phyloP scores from a whole-genome alignment of 2,888 invertebrate genomes.

The Nyleta sp. region DNA sequence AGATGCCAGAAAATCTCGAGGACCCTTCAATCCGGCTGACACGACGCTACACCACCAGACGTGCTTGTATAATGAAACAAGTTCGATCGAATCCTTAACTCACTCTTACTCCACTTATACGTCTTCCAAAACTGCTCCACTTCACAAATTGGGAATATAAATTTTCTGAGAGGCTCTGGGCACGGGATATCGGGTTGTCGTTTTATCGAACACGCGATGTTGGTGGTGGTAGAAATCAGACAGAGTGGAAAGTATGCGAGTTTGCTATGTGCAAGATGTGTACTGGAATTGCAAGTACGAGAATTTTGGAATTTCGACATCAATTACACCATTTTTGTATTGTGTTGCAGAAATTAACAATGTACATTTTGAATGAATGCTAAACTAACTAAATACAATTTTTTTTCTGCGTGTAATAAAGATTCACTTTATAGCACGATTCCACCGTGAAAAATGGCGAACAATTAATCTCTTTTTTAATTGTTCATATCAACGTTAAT shows the following conservation, averaged over 20 bases:
- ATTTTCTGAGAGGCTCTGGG: conserved; percentile 12
- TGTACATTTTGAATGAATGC: no score
- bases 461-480: no score
- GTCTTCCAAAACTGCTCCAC: conserved; percentile 43
- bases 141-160: conserved; percentile 48
- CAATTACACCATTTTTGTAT: neutral
- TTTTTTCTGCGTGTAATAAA: no score
- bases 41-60: conserved; percentile 54
- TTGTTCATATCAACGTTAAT: no score
- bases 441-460: no score
- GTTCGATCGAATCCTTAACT: conserved; percentile 57
- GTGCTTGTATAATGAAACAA: conserved; percentile 59
- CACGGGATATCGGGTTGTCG: neutral
- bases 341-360: no score
- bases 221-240: neutral
- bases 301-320: no score
- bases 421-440: no score
- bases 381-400: no score
- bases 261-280: no score
- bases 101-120: conserved; percentile 49
- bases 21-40: conserved; percentile 61
- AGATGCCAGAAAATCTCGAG: conserved; percentile 63
- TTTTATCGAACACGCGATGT: conserved; percentile 9
- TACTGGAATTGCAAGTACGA: no score
- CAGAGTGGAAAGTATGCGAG: no score